Percentiles rank a stretch among this genome's conserved stretches.
phyloP scores from a whole-genome alignment of 2,797 vertebrate genomes.

The Cynopterus sphinx region DNA sequence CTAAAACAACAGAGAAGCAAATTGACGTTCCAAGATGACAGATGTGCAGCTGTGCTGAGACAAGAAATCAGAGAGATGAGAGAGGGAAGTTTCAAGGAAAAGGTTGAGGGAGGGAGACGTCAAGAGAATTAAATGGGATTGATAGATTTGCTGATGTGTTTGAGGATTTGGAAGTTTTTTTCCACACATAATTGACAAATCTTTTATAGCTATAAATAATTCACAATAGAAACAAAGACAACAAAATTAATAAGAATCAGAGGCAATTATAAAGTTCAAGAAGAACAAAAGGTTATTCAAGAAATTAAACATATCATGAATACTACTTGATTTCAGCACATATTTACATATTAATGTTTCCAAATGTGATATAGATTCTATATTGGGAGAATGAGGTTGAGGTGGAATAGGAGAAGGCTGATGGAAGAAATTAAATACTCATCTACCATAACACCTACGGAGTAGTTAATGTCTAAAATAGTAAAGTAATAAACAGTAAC shows the following conservation, averaged over 20 bases:
- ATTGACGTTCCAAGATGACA: background rate
- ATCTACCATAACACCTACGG: background rate
- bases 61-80: background rate
- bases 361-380: background rate
- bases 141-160: background rate
- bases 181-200: background rate
- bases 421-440: background rate
- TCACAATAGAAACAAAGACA: background rate
- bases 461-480: background rate
- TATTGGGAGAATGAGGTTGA: background rate
- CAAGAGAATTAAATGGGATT: background rate
- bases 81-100: background rate
- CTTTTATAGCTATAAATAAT: constrained; percentile 17
- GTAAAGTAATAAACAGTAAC: background rate
- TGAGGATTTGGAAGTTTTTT: background rate
- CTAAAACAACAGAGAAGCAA: background rate
- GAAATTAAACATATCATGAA: background rate
- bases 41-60: background rate
- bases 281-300: background rate
- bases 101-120: background rate
- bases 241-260: background rate
- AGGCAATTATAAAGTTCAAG: background rate
- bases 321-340: background rate
- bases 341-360: background rate
- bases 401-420: background rate